These are phyloP conservation scores for Camelus bactrianus DNA, from an alignment of 2,113 vertebrate species.

Conservation along the genomic window DNA sequence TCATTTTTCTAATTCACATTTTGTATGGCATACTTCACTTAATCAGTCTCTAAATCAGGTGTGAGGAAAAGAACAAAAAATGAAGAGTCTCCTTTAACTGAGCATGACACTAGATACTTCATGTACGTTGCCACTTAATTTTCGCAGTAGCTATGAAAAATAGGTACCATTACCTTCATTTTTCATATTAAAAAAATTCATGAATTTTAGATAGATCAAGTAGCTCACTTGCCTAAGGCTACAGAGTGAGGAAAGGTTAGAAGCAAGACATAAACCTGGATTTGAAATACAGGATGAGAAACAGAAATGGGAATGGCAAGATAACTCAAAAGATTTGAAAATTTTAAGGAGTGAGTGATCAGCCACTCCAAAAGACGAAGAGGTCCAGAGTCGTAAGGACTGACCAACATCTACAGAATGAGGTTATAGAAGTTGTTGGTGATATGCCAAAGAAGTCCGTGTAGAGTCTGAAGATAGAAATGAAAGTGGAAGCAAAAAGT, in stretches of 20 bases:
- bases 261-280: neutral
- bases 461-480: neutral
- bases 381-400: neutral
- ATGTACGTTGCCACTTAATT: neutral
- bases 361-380: neutral
- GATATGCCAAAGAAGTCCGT: neutral
- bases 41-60: neutral
- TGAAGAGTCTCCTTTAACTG: neutral
- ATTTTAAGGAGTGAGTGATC: neutral
- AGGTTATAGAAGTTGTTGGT: accelerated
- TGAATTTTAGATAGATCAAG: neutral
- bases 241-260: neutral
- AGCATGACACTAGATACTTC: neutral
- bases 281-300: neutral
- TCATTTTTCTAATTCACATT: neutral
- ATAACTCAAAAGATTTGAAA: neutral
- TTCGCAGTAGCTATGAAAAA: neutral
- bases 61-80: neutral
- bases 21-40: neutral
- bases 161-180: neutral
- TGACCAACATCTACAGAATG: neutral
- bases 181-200: neutral
- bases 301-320: neutral
- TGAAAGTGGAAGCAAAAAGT: neutral
- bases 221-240: neutral